Conservation (phyloP, 2,797 vertebrate genomes). For the Vultur gryphus region DNA sequence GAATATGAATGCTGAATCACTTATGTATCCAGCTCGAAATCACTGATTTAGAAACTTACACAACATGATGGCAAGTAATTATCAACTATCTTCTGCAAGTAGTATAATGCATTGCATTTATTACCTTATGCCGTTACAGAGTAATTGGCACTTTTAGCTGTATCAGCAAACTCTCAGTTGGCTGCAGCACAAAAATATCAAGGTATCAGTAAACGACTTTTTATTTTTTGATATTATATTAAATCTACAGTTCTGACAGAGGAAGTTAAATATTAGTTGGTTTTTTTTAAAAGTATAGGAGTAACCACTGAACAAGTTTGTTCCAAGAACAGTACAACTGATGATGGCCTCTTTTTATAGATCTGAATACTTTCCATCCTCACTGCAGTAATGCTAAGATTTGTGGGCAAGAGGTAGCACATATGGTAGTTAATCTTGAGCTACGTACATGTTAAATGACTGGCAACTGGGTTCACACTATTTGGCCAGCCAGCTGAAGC, state of each 20-base stretch:
- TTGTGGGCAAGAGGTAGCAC: not conserved
- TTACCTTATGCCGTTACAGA: not conserved
- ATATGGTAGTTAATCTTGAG: not conserved
- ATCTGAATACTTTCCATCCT: not conserved
- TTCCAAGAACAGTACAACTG: not conserved
- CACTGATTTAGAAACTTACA: not conserved
- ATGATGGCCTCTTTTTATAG: not conserved
- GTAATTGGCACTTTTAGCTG: not conserved
- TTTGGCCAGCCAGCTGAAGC: not conserved
- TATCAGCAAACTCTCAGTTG: not conserved
- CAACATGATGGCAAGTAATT: not conserved
- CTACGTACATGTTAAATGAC: not conserved
- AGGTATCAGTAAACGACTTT: not conserved
- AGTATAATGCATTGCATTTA: not conserved
- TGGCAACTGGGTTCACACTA: not conserved
- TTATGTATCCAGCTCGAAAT: not conserved
- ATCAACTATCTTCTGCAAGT: not conserved
- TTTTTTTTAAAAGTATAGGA: not conserved
- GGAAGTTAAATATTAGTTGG: not conserved
- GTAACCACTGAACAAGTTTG: not conserved
- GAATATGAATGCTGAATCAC: not conserved
- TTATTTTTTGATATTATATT: not conserved
- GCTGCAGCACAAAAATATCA: not conserved
- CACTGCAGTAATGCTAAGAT: not conserved
- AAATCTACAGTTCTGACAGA: not conserved